Evolutionary conservation across 2,113 vertebrate species (phyloP), one percentile per base, ranked within the genome.

Genomic region (Sinocyclocheilus anophthalmus): DNA sequence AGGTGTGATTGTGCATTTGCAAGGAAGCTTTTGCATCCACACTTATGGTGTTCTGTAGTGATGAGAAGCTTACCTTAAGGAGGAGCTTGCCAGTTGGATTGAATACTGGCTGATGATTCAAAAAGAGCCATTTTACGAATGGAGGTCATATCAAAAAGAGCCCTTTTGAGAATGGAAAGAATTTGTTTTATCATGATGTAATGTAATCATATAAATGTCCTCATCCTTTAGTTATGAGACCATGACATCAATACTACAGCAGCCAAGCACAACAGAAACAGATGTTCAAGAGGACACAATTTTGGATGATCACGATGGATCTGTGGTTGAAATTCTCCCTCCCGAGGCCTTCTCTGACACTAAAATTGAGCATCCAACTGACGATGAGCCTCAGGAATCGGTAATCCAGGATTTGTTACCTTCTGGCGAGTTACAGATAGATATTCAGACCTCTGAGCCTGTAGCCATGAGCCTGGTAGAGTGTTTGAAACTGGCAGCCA

Each of bases 151-250:
- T 65, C 5, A 69, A 50, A 26, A 70, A 70, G 6, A 20, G 33
- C 0, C 69, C 8, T 24, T 30, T 30, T 8, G 2, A 26, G 9
- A 76, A n/a, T 3, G 20, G 72, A 59, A 61, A 84, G 57, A 53
- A 69, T 79, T 84, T 26, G 73, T 50, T 86, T 84, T 37, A 63
- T 57, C 24, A 26, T 72, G 48, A 22, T 50, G 2, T 48, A 33
- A 53, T 70, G 45, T 55, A 72, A 83, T 83, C 70, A 22, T 82
- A 73, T 2, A 59, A 84, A 76, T 86, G 78, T 90, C 84, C 88
- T 87, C 82, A 81, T 82, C 76, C 86, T 85, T 81, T 85, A 92
- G 91, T 87, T 92, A 90, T 83, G 91, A 92, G 84, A 90, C 87
- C 3, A 57, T 91, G 90, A 70, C 89, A 9, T 87, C 90, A 70